Base-by-base conservation (phyloP, 2,797 vertebrate species). In the Iguana delicatissima region DNA sequence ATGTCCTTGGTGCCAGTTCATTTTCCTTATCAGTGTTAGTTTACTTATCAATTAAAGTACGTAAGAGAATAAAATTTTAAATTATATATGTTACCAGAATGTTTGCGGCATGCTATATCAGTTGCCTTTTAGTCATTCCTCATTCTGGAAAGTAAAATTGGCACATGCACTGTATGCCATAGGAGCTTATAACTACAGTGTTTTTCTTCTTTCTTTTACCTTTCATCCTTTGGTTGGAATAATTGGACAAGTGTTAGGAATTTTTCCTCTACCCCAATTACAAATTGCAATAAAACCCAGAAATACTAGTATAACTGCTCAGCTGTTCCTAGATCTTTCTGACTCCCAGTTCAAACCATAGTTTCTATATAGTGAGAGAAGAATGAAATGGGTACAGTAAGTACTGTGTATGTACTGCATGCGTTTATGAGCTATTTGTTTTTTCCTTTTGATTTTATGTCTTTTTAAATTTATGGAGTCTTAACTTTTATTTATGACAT, bases 401-500 rank as follows among this genome's bases (percentile, higher is more conserved):
- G 86, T 96, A 88, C 86, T 93, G 90, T 87, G 29, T 90, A 87
- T 91, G 22, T 76, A 80, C n/a, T 84, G 62, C 84, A n/a, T 22
- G 96, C 89, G 89, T 89, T 92, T 95, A 91, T 92, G 94, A 91
- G 94, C 93, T 85, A 32, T 84, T 91, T 93, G 90, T 91, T 92
- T 92, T 89, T 90, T 96, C 88, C 93, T 92, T 97, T 97, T 97
- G 96, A 97, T 97, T 97, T 97, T 97, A 96, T 95, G 96, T 97
- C 96, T 95, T 90, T 1, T 1, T 90, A 95, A 97, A 97, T 97
- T 97, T 97, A 97, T 96, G 95, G 92, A 89, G 91, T 91, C 50
- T 52, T 80, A 88, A 89, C 85, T 94, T 96, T 97, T 96, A 97
- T 97, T 97, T 97, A 97, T 95, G 97, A 92, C 88, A 85, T 90